phyloP scores from a whole-genome alignment of 64 coral and sea anemone species.

The Acropora yongei region DNA sequence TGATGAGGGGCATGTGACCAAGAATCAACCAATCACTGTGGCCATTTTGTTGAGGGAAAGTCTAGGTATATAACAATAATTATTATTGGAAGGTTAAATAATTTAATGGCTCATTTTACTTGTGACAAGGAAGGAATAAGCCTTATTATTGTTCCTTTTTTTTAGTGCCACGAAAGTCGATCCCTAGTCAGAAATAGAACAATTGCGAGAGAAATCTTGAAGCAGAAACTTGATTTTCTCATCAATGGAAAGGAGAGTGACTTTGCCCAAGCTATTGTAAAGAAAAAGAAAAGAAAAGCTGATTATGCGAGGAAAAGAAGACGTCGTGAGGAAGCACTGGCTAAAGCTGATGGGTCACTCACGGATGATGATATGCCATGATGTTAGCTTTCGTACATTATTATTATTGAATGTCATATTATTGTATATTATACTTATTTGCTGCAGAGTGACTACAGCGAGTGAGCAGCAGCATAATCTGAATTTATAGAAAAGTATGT shows the following conservation, averaged over 20 bases:
- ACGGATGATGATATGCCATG: no score
- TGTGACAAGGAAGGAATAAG: neutral
- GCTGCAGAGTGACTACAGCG: no score
- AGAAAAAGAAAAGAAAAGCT: constrained; percentile 91
- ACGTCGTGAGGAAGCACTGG: constrained; percentile 44
- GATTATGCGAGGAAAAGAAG: constrained; percentile 88
- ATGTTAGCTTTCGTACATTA: no score
- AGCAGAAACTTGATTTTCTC: constrained; percentile 86
- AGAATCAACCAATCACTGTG: no score
- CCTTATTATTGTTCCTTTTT: neutral
- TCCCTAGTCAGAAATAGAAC: constrained; percentile 90
- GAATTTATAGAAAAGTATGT: no score
- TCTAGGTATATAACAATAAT: no score
- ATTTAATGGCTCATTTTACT: no score
- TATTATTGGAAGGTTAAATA: no score
- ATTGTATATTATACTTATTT: neutral
- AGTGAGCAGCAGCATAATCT: no score
- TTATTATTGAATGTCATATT: neutral
- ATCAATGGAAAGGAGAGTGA: constrained; percentile 91
- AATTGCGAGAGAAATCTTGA: constrained; percentile 77
- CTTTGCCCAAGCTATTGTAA: constrained; percentile 51
- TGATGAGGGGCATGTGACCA: no score
- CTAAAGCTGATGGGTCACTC: neutral
- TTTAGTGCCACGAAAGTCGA: constrained; percentile 94
- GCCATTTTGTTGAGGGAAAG: no score